A percentile compares a stretch with the other conserved stretches of the same genome.
phyloP scores from a whole-genome alignment of 1,140 invertebrate species.

The Penaeus chinensis region DNA sequence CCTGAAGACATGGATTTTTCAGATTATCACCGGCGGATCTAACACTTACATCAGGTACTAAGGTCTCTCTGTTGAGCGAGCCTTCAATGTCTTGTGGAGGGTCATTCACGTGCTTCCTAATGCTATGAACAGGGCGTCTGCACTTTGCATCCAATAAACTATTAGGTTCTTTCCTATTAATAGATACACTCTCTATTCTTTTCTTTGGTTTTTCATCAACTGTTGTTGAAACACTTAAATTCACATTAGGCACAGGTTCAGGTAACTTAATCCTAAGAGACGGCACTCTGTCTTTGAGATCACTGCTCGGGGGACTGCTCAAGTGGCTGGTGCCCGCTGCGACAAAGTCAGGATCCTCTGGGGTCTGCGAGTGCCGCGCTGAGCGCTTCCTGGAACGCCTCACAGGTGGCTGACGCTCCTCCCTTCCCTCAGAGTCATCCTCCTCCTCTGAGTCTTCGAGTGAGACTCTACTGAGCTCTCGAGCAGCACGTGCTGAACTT shows the following conservation, averaged over 20 bases:
- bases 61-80: too few species aligned
- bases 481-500: slow-evolving; percentile 42
- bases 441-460: slow-evolving; percentile 48
- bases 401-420: slow-evolving; percentile 17
- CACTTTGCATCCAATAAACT: slow-evolving; percentile 1
- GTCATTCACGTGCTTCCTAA: slow-evolving; percentile 18
- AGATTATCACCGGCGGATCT: too few species aligned
- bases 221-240: slow-evolving; percentile 4
- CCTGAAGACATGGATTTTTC: too few species aligned
- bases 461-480: slow-evolving; percentile 39
- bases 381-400: slow-evolving; percentile 20
- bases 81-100: not conserved
- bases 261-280: slow-evolving; percentile 46
- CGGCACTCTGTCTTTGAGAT: slow-evolving; percentile 43
- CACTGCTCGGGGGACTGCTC: slow-evolving; percentile 26
- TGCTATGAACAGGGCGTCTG: slow-evolving; percentile 4
- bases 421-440: slow-evolving; percentile 24
- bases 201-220: slow-evolving; percentile 35
- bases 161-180: slow-evolving; percentile 14
- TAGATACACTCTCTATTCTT: slow-evolving; percentile 24
- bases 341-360: not conserved
- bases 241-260: slow-evolving; percentile 38
- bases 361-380: not conserved
- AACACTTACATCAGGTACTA: not conserved
- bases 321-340: not conserved